phyloP scores from a whole-genome alignment of 1,140 invertebrate genomes.

The Nasonia vitripennis region DNA sequence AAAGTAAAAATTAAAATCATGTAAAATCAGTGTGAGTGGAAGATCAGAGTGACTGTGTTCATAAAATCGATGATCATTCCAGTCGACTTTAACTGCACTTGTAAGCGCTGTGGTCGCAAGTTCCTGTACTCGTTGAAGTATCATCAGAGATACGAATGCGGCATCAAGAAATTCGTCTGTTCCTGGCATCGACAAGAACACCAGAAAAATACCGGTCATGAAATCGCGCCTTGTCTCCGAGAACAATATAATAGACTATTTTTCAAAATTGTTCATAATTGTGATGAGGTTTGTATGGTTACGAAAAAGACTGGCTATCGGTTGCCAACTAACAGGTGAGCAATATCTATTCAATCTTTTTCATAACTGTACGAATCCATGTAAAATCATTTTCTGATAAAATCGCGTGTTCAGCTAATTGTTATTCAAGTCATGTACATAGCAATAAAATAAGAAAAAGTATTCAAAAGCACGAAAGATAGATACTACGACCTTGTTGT shows the following conservation, averaged over 20 bases:
- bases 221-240: conserved; percentile 59
- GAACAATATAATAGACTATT: conserved; percentile 51
- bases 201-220: conserved; percentile 63
- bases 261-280: not conserved
- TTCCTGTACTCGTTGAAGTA: conserved; percentile 72
- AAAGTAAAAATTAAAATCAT: not conserved
- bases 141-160: conserved; percentile 70
- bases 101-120: conserved; percentile 69
- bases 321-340: not conserved
- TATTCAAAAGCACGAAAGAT: not conserved
- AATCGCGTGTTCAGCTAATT: conserved; percentile 11
- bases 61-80: conserved; percentile 55
- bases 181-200: conserved; percentile 63
- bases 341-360: not conserved
- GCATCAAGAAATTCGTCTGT: conserved; percentile 68
- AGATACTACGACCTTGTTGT: conserved; percentile 27
- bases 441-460: not conserved
- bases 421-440: not conserved
- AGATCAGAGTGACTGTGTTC: conserved; percentile 52
- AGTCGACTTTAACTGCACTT: conserved; percentile 47
- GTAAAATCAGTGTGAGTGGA: not conserved
- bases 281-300: not conserved
- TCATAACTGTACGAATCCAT: not conserved
- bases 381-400: not conserved
- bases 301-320: not conserved